Conservation (phyloP, 2,888 invertebrate species). For the Erebia ligea region DNA sequence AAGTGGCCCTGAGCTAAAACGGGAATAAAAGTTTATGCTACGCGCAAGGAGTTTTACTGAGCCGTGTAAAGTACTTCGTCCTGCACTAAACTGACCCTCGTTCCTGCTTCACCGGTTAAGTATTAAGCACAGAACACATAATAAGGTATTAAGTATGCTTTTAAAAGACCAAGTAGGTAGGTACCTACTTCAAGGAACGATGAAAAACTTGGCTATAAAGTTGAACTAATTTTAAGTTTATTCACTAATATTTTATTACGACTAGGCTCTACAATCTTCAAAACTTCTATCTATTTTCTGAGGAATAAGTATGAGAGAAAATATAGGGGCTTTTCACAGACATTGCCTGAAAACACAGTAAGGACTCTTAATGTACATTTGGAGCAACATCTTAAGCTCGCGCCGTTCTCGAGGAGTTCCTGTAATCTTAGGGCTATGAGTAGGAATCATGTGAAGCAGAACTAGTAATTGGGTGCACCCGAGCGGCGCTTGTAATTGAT, state of each 20-base stretch:
- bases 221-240: not conserved
- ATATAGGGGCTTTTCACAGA: no score
- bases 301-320: no score
- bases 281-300: no score
- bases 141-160: constrained; percentile 4
- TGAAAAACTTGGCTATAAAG: constrained; percentile 9
- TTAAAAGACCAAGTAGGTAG: constrained; percentile 17
- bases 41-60: constrained; percentile 16
- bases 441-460: constrained; percentile 76
- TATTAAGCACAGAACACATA: not conserved
- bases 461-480: constrained; percentile 78
- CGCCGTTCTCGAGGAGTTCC: constrained; percentile 39
- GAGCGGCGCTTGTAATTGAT: constrained; percentile 78
- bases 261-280: not conserved
- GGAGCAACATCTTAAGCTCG: constrained; percentile 35
- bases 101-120: constrained; percentile 24
- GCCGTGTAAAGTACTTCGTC: constrained; percentile 23
- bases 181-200: constrained; percentile 6
- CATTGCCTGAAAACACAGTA: not conserved
- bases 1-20: not conserved
- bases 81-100: constrained; percentile 22
- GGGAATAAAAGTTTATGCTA: constrained; percentile 10
- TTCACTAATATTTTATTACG: not conserved
- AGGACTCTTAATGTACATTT: constrained; percentile 37
- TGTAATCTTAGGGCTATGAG: constrained; percentile 57